A percentile compares a stretch with the other conserved stretches of the same genome.
Evolutionary conservation across 2,888 invertebrate species (phyloP).

Genomic region (Philereme vetulata): DNA sequence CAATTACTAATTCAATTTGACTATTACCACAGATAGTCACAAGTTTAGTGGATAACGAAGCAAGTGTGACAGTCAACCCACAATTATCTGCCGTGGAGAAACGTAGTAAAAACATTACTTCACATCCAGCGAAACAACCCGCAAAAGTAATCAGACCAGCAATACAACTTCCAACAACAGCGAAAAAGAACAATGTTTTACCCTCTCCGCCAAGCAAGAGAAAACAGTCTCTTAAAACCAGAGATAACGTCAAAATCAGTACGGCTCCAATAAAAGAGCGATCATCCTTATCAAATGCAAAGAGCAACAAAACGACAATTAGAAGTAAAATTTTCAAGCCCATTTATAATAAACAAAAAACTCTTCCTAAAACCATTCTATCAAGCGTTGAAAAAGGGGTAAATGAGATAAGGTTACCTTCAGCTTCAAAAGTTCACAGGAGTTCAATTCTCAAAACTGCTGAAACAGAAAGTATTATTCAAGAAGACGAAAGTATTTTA

Average conservation of each 20-base stretch:
- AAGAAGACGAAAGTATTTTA: conserved; percentile 37
- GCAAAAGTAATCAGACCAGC: conserved; percentile 19
- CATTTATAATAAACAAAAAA: conserved; percentile 4
- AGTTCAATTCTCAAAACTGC: conserved; percentile 6
- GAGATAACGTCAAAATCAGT: conserved; percentile 26
- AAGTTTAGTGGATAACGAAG: conserved; percentile 20
- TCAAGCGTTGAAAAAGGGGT: conserved; percentile 17
- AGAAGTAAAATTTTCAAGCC: conserved; percentile 23
- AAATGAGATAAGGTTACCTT: conserved; percentile 14
- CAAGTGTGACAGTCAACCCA: conserved; percentile 28
- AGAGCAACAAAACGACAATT: conserved; percentile 9
- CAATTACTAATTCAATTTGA: too few relatives aligned
- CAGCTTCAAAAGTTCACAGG: conserved; percentile 10
- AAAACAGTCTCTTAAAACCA: conserved; percentile 30
- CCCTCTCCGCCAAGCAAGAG: conserved; percentile 13
- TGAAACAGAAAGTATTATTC: conserved; percentile 25
- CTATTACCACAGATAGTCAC: conserved; percentile 30
- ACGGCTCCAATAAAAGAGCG: conserved; percentile 14
- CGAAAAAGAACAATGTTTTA: conserved; percentile 18
- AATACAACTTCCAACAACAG: conserved; percentile 19
- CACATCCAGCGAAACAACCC: conserved; percentile 10
- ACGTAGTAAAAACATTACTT: background rate
- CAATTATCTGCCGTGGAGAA: conserved; percentile 1
- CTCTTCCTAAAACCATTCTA: conserved; percentile 14
- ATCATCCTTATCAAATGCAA: background rate